phyloP scores from a whole-genome alignment of 2,113 vertebrate species.

The Tyto alba region DNA sequence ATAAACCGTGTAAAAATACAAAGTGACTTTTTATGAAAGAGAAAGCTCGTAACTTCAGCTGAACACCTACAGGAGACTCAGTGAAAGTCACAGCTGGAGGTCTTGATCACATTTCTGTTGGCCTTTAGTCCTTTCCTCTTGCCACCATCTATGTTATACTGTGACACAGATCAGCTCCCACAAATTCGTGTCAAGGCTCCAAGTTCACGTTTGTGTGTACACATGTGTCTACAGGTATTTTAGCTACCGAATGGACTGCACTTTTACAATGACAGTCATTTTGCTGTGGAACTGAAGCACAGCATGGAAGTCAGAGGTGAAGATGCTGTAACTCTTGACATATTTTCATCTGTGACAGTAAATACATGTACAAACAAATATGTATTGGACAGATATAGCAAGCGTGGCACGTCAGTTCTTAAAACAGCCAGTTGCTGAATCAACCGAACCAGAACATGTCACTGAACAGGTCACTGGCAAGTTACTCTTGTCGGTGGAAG shows the following conservation, averaged over 20 bases:
- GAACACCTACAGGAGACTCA: background rate
- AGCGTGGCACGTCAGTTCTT: background rate
- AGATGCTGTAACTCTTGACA: background rate
- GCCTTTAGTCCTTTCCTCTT: background rate
- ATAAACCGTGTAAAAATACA: background rate
- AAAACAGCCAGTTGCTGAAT: background rate
- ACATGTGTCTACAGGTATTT: too few species aligned
- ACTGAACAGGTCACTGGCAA: background rate
- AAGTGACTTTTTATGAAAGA: background rate
- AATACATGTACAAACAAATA: background rate
- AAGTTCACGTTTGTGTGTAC: background rate
- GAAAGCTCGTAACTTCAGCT: background rate
- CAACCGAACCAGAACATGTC: background rate
- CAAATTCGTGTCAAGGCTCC: background rate
- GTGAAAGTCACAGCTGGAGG: background rate
- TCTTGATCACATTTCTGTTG: background rate
- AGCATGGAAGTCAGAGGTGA: background rate
- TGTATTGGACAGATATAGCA: background rate
- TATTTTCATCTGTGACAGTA: background rate
- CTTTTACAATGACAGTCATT: background rate
- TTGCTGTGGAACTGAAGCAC: fast-evolving
- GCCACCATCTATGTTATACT: background rate
- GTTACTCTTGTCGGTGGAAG: background rate
- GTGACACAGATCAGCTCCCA: background rate
- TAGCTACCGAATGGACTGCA: background rate